Evolutionary conservation across 2,888 invertebrate genomes (phyloP).

Genomic region (Ecliptopera silaceata): DNA sequence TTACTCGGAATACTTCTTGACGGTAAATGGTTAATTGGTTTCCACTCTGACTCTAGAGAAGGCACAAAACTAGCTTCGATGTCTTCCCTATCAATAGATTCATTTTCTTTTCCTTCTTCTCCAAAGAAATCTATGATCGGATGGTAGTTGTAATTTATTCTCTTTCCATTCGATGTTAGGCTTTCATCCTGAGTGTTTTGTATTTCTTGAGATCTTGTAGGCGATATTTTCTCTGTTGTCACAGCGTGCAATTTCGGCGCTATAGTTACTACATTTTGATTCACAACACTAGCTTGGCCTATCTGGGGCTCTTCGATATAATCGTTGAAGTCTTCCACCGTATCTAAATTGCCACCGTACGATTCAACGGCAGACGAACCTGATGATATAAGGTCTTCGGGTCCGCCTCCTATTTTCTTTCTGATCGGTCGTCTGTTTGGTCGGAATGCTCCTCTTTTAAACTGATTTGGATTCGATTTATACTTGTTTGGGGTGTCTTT

Average conservation of each 20-base stretch:
- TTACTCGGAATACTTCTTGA: conserved; percentile 48
- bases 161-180: conserved; percentile 63
- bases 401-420: conserved; percentile 67
- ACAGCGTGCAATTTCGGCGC: conserved; percentile 65
- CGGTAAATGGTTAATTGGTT: conserved; percentile 69
- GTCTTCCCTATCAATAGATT: conserved; percentile 72
- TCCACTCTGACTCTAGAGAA: conserved; percentile 73
- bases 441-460: conserved; percentile 67
- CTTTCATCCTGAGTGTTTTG: conserved; percentile 48
- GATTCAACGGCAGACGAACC: conserved; percentile 70
- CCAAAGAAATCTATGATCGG: conserved; percentile 92
- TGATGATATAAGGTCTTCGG: conserved; percentile 70
- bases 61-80: conserved; percentile 53
- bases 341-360: conserved; percentile 55
- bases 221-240: conserved; percentile 52
- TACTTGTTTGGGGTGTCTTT: conserved; percentile 65
- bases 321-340: conserved; percentile 64
- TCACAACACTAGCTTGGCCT: conserved; percentile 48
- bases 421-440: conserved; percentile 71
- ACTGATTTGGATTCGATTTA: conserved; percentile 60
- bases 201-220: conserved; percentile 47
- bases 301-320: conserved; percentile 60
- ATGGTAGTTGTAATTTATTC: conserved; percentile 91
- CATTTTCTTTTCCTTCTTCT: conserved; percentile 61
- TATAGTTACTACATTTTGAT: conserved; percentile 55